Percentiles rank a stretch among this genome's conserved stretches.
phyloP scores from a whole-genome alignment of 92 coral and sea anemone species.

The Umimayanthus kanabou region DNA sequence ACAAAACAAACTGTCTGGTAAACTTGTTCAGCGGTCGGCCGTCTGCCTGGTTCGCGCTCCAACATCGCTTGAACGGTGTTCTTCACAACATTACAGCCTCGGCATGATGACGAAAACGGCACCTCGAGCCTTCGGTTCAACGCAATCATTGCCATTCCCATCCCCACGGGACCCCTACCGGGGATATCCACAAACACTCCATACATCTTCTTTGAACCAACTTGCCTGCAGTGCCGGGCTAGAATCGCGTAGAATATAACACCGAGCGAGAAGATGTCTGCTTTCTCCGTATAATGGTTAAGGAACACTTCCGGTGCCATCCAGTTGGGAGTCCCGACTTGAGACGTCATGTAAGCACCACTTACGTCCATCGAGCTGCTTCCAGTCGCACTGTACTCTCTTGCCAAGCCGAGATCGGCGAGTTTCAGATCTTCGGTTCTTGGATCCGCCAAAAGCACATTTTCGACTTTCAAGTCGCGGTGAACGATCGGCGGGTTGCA shows the following conservation, averaged over 20 bases:
- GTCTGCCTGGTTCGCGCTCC: background rate
- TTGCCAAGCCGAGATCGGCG: constrained; percentile 39
- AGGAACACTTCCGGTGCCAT: constrained; percentile 52
- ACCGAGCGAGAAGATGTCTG: constrained; percentile 53
- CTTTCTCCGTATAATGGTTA: constrained; percentile 37
- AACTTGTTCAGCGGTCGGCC: constrained; percentile 22
- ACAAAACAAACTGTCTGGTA: constrained; percentile 6
- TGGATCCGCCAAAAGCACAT: constrained; percentile 26
- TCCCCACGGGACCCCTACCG: constrained; percentile 36
- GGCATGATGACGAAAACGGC: constrained; percentile 32
- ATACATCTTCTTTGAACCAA: constrained; percentile 27
- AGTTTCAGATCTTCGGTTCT: constrained; percentile 28
- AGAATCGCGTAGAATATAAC: constrained; percentile 60
- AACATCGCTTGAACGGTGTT: constrained; percentile 6
- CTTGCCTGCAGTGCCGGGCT: constrained; percentile 28
- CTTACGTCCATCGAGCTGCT: constrained; percentile 2
- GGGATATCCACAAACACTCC: constrained; percentile 43
- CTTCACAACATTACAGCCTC: constrained; percentile 28
- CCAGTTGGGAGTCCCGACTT: constrained; percentile 37
- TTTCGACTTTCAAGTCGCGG: constrained; percentile 47
- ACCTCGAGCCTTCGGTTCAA: constrained; percentile 27
- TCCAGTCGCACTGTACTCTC: constrained; percentile 26
- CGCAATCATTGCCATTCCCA: constrained; percentile 16
- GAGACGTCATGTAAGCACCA: constrained; percentile 34
- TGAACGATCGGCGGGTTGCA: constrained; percentile 46